phyloP scores from a whole-genome alignment of 2,113 vertebrate genomes.

The Pachypanchax playfairii region DNA sequence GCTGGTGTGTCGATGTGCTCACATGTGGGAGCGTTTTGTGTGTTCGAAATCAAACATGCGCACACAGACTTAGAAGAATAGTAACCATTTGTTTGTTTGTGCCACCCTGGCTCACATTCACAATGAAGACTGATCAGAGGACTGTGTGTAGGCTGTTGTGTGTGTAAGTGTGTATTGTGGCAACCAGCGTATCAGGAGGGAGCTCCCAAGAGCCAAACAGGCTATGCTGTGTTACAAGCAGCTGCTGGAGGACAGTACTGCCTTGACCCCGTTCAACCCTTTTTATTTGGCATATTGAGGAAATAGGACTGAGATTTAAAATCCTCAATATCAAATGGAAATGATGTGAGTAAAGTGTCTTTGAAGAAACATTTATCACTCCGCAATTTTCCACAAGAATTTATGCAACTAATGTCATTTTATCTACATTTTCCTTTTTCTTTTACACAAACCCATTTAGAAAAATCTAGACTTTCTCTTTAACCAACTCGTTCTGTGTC shows the following conservation, averaged over 20 bases:
- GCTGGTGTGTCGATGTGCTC: conserved; percentile 45
- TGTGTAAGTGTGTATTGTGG: conserved; percentile 23
- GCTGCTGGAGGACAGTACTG: conserved; percentile 26
- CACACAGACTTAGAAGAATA: conserved; percentile 47
- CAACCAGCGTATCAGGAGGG: conserved; percentile 40
- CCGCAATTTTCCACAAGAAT: too few species aligned
- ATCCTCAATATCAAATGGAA: conserved; percentile 1
- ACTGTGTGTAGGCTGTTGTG: conserved; percentile 40
- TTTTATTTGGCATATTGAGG: background rate
- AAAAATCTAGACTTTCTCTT: too few species aligned
- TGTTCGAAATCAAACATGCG: too few species aligned
- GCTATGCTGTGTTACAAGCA: conserved; percentile 34
- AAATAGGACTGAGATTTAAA: conserved; percentile 5
- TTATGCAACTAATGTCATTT: too few species aligned
- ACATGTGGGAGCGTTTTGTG: conserved; percentile 48
- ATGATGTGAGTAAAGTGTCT: background rate
- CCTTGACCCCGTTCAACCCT: conserved; percentile 20
- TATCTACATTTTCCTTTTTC: too few species aligned
- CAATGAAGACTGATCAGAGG: conserved; percentile 59
- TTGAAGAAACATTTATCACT: too few species aligned
- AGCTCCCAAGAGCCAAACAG: conserved; percentile 51
- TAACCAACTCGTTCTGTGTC: too few species aligned
- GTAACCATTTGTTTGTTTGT: conserved; percentile 64
- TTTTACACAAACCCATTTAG: too few species aligned
- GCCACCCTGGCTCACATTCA: conserved; percentile 48